Conservation (phyloP, 2,888 invertebrate genomes). For the Brenthis daphne region DNA sequence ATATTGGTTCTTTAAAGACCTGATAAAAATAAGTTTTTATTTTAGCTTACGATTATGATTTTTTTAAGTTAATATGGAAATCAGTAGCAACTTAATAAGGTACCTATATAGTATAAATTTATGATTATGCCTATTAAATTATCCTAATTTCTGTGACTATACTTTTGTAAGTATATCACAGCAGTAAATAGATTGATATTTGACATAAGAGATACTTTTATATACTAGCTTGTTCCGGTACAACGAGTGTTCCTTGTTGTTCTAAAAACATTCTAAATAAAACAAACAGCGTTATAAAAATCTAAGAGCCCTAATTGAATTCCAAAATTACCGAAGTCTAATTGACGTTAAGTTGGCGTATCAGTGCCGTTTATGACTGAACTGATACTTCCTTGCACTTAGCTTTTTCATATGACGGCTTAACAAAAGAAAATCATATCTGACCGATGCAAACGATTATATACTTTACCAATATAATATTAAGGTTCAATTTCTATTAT, state of each 20-base stretch:
- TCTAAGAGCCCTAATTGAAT: conserved; percentile 22
- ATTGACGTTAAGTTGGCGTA: conserved; percentile 46
- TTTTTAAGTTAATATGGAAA: neutral
- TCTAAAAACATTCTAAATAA: neutral
- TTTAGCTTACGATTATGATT: neutral
- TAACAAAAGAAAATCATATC: conserved; percentile 23
- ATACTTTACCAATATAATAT: accelerated
- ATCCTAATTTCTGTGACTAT: too few species aligned
- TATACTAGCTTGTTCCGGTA: too few species aligned
- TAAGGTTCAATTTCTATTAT: conserved; percentile 40
- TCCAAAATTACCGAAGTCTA: conserved; percentile 35
- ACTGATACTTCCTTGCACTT: conserved; percentile 63
- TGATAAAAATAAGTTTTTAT: conserved; percentile 13
- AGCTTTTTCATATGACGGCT: conserved; percentile 57
- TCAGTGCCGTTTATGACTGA: conserved; percentile 63
- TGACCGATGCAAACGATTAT: conserved; percentile 27
- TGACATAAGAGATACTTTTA: too few species aligned
- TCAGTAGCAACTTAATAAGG: too few species aligned
- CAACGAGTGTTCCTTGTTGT: too few species aligned
- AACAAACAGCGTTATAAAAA: neutral
- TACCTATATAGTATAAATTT: too few species aligned
- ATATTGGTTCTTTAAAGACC: conserved; percentile 54
- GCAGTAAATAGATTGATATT: too few species aligned
- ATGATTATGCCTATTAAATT: too few species aligned
- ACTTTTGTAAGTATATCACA: too few species aligned